Evolutionary conservation across 2,797 vertebrate species (phyloP).

Genomic region (Pseudopleuronectes americanus): DNA sequence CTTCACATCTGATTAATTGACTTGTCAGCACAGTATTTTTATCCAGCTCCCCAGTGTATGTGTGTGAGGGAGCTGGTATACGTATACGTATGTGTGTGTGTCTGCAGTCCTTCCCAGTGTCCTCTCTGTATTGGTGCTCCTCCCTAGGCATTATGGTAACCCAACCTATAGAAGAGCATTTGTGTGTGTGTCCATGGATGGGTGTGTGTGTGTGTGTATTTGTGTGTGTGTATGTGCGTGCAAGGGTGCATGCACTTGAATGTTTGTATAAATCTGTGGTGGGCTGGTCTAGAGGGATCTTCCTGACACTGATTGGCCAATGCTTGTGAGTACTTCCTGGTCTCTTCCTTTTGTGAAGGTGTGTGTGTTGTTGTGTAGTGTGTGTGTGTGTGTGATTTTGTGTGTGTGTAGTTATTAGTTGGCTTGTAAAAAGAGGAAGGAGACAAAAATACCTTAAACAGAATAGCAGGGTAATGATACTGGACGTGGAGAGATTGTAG

Average conservation of each 20-base stretch:
- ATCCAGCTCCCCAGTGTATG: constrained; percentile 82
- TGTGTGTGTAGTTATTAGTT: not conserved
- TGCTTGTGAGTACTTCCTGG: constrained; percentile 58
- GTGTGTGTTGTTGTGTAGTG: no score
- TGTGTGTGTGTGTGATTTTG: no score
- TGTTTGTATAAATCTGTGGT: constrained; percentile 29
- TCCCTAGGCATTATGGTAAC: constrained; percentile 65
- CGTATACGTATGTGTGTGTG: constrained; percentile 36
- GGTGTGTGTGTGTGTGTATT: constrained; percentile 1
- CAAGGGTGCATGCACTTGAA: not conserved
- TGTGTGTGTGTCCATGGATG: not conserved
- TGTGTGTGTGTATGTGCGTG: not conserved
- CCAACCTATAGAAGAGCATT: constrained; percentile 52
- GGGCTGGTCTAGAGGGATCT: constrained; percentile 64
- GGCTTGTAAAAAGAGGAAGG: not conserved
- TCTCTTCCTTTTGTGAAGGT: constrained; percentile 38
- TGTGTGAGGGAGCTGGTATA: constrained; percentile 21
- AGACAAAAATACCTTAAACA: not conserved
- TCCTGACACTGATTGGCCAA: constrained; percentile 68
- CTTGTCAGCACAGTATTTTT: constrained; percentile 91
- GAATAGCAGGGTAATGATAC: no score
- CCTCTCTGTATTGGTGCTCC: constrained; percentile 78
- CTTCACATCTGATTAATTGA: constrained; percentile 91
- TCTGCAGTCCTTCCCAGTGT: constrained; percentile 85
- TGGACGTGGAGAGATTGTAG: no score